Evolutionary conservation across 2,888 invertebrate genomes (phyloP).

Genomic region (Orthonevra nobilis): DNA sequence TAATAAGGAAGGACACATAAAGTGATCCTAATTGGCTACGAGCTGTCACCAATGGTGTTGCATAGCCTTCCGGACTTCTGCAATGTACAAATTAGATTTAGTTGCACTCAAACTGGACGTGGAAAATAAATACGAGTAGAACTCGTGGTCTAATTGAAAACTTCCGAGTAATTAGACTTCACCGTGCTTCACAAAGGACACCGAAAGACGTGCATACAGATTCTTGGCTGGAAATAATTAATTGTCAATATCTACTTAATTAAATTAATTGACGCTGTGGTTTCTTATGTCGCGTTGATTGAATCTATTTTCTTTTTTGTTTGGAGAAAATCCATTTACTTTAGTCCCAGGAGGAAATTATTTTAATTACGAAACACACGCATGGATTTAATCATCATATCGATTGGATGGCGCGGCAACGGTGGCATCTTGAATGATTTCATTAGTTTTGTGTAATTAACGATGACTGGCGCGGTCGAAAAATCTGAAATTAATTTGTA

Average conservation of each 20-base stretch:
- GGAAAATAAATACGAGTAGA: too few species aligned
- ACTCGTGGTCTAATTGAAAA: too few species aligned
- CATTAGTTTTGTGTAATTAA: constrained; percentile 25
- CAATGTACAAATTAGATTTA: constrained; percentile 6
- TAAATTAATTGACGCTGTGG: constrained; percentile 14
- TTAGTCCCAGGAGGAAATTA: neutral
- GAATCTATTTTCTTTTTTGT: constrained; percentile 9
- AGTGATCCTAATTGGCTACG: constrained; percentile 14
- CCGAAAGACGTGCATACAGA: neutral
- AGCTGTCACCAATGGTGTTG: neutral
- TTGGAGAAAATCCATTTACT: neutral
- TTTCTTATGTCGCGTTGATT: neutral
- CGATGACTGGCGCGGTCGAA: constrained; percentile 8
- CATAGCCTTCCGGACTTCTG: neutral
- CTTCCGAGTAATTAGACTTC: too few species aligned
- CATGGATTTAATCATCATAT: neutral
- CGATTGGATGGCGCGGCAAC: neutral
- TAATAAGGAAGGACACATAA: constrained; percentile 6
- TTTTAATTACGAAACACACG: neutral
- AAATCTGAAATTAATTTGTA: constrained; percentile 7
- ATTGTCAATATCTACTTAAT: constrained; percentile 17
- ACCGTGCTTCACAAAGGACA: too few species aligned
- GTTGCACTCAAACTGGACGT: constrained; percentile 2
- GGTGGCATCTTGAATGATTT: constrained; percentile 10
- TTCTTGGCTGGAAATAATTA: constrained; percentile 16